phyloP scores from a whole-genome alignment of 2,797 vertebrate species.

The Gallirallus australis region DNA sequence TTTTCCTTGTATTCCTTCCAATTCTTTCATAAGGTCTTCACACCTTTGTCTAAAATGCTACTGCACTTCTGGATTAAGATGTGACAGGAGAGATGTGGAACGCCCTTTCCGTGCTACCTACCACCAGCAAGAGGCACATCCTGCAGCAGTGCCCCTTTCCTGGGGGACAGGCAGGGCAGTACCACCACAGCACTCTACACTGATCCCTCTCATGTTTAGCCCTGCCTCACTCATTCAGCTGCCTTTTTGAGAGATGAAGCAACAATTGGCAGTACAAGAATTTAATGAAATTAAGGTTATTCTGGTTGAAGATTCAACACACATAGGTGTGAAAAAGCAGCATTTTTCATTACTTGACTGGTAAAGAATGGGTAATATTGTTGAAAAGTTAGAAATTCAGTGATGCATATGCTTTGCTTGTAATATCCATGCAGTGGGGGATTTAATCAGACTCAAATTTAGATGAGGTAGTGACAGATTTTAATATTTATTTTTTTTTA shows the following conservation, averaged over 20 bases:
- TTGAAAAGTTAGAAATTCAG: background rate
- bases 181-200: background rate
- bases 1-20: background rate
- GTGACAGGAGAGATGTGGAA: background rate
- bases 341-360: background rate
- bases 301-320: background rate
- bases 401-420: accelerated
- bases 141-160: background rate
- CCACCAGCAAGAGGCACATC: background rate
- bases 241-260: background rate
- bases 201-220: background rate
- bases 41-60: background rate
- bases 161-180: background rate
- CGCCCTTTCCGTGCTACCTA: background rate
- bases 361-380: background rate
- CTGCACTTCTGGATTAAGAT: background rate
- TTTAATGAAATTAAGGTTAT: background rate
- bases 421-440: background rate
- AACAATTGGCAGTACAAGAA: background rate
- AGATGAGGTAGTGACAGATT: background rate
- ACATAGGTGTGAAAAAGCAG: background rate
- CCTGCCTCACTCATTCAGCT: background rate
- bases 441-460: background rate
- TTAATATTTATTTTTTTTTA: background rate
- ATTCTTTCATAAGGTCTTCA: background rate